Evolutionary conservation across 2,113 vertebrate genomes (phyloP).

Genomic region (Cinclus cinclus): DNA sequence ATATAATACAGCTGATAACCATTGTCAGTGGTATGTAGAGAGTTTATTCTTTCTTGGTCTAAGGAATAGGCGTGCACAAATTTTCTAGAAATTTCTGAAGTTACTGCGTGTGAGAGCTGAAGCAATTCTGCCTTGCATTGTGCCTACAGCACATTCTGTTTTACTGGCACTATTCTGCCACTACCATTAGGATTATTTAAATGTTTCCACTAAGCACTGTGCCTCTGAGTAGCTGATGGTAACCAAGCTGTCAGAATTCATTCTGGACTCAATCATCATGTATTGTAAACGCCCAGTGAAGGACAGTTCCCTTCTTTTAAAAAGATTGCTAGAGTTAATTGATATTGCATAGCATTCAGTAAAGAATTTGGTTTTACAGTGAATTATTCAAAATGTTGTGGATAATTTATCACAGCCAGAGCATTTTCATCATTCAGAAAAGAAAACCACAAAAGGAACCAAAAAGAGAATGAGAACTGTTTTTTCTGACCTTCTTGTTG

Average conservation of each 20-base stretch:
- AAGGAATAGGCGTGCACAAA: not conserved
- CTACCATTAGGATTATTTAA: not conserved
- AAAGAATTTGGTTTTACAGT: not conserved
- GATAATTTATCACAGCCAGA: not conserved
- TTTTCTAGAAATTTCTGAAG: not conserved
- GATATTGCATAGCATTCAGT: not conserved
- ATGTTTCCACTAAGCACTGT: not conserved
- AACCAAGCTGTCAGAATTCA: not conserved
- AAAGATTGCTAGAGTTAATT: not conserved
- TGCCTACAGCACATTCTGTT: not conserved
- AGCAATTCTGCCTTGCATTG: not conserved
- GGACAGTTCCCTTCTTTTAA: not conserved
- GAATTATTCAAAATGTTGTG: not conserved
- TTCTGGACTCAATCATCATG: not conserved
- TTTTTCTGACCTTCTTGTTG: not conserved
- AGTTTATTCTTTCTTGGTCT: not conserved
- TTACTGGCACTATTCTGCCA: not conserved
- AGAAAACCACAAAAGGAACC: not conserved
- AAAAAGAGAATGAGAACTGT: not conserved
- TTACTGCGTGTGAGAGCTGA: fast-evolving
- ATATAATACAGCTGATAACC: not conserved
- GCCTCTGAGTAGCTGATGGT: not conserved
- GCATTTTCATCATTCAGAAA: not conserved
- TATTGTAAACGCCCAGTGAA: not conserved
- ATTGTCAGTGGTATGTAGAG: not conserved